Base-by-base conservation (phyloP, 1,140 invertebrate genomes). In the Drosophila trapezifrons region DNA sequence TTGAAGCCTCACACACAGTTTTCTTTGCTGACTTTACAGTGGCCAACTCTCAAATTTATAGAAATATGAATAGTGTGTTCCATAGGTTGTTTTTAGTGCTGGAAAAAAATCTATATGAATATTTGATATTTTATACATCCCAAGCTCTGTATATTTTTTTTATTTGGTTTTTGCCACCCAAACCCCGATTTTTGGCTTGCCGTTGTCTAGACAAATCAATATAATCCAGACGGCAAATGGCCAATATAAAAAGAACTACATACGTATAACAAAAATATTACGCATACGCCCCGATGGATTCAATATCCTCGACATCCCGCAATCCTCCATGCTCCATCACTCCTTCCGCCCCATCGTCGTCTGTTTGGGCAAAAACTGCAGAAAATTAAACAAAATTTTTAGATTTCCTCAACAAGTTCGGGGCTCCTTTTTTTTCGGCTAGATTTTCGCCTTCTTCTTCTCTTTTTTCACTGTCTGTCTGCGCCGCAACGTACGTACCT, bases 301-400 rank as follows among this genome's bases (percentile, higher is more conserved):
- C 42, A 66, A 55, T 54, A 45, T 66, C 18, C 35, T 66, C 46
- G 49, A 18, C 49, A 42, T 40, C 38, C 15, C 8, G n/a, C 38
- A 42, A 9, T 4, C 38, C 9, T 9, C 49, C 38, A 13, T 1
- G 25, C 25, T 10, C 25, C n/a, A 2, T 13, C 27, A 27, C 1
- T 20, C 51, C 18, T 9, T 5, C 22, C 8, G 17, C 25, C 12
- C n/a, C 45, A 62, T 51, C 51, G 69, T 60, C 38, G 47, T 3
- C 42, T 29, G 35, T n/a, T n/a, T 52, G 40, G 51, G 37, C 57
- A 76, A 69, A 81, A 81, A 54, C 55, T 79, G 75, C 78, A 87
- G 71, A 63, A 87, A 86, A 87, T 86, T 89, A 86, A 86, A 86
- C 83, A 86, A 69, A 66, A 89, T 83, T 87, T 87, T 86, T 87